A percentile compares a stretch with the other conserved stretches of the same genome.
phyloP scores from a whole-genome alignment of 2,113 vertebrate species.

The Labeo rohita region DNA sequence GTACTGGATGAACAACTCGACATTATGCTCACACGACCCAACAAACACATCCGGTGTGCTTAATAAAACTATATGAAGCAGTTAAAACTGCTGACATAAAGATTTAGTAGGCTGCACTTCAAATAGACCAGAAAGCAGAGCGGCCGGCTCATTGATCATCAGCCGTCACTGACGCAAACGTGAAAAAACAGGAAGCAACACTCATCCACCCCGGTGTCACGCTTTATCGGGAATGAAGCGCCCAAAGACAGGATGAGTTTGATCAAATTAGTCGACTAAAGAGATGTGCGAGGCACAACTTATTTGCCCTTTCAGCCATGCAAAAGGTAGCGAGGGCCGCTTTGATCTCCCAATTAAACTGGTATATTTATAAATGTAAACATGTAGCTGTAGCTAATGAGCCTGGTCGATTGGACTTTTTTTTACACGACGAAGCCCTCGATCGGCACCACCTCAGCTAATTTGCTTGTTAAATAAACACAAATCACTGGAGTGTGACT shows the following conservation, averaged over 20 bases:
- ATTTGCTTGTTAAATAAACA: slow-evolving; percentile 72
- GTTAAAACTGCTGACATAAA: slow-evolving; percentile 29
- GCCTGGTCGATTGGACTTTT: slow-evolving; percentile 62
- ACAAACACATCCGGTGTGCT: slow-evolving; percentile 2
- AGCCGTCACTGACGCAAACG: slow-evolving; percentile 6
- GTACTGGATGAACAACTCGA: slow-evolving; percentile 7
- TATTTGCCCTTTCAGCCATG: slow-evolving; percentile 59
- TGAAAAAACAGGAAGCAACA: slow-evolving; percentile 38
- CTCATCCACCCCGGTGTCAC: slow-evolving; percentile 37
- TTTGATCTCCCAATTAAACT: slow-evolving; percentile 72
- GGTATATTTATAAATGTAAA: slow-evolving; percentile 72
- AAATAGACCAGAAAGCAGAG: slow-evolving; percentile 37
- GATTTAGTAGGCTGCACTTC: slow-evolving; percentile 32
- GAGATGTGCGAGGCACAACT: slow-evolving; percentile 47
- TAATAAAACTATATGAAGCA: slow-evolving; percentile 36
- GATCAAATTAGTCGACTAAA: slow-evolving; percentile 48
- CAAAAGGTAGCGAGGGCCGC: slow-evolving; percentile 54
- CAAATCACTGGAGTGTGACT: slow-evolving; percentile 67
- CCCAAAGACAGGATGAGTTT: slow-evolving; percentile 29
- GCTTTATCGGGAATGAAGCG: slow-evolving; percentile 25
- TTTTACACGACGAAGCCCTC: slow-evolving; percentile 23
- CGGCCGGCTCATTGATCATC: slow-evolving; percentile 26
- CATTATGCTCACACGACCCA: background rate
- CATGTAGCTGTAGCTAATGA: slow-evolving; percentile 74
- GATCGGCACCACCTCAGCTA: slow-evolving; percentile 60